Base-by-base conservation (phyloP, 2,113 vertebrate genomes). In the Tauraco erythrolophus region DNA sequence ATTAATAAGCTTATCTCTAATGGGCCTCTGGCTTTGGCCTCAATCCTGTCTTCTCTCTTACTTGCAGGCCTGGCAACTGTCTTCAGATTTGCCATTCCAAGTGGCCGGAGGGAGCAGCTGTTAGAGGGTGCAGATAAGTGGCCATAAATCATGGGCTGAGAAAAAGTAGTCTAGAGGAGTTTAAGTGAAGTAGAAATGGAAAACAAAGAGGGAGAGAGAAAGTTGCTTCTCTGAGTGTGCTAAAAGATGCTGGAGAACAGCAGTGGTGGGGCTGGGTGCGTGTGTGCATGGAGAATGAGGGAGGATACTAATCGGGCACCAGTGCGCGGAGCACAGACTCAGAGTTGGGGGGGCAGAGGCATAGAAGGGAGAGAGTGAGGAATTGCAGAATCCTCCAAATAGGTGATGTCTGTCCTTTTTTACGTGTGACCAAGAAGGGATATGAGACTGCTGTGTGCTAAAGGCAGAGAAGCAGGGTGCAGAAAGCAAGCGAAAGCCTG, bases 251-350 rank as follows among this genome's bases (percentile, higher is more conserved):
- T 48, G n/a, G 25, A 54, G 48, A 62, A 50, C 21, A 68, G 56
- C 27, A 51, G 62, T 70, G 41, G 31, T 82, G 43, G 37, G 57
- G 16, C 43, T 83, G 77, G 23, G 15, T 37, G 69, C 17, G 27
- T 25, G 43, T 68, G 16, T 3, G n/a, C n/a, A 2, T 27, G 17
- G 43, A 64, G 70, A 70, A 39, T 14, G 37, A 33, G 56, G 60
- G 51, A 33, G 28, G 16, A 35, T 48, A 19, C 33, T n/a, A 10
- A 12, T 5, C 0, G 0, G 56, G 17, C 37, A 39, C 19, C 5
- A 9, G 33, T 7, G 30, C 37, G 6, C 5, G 51, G 71, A 88
- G 43, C 43, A 39, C 33, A 53, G 33, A 21, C 19, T 37, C 7
- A 2, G 50, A 15, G 24, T 58, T 8, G 54, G 6, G 1, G 14